These are phyloP conservation scores for Lissonota sp. DNA, from an alignment of 2,888 invertebrate genomes.

Conservation along the genomic window DNA sequence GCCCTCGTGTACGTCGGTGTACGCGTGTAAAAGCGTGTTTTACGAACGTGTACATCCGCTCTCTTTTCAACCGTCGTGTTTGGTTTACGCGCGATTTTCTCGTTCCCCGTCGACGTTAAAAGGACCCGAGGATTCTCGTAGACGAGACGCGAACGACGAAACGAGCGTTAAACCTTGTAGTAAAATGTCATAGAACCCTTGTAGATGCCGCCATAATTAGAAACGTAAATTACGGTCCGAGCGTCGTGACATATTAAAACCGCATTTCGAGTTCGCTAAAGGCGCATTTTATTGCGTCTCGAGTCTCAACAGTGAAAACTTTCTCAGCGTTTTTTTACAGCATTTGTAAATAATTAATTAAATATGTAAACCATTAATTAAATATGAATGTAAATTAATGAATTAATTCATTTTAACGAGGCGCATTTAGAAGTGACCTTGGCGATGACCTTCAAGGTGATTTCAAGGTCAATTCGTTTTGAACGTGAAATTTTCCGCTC, in stretches of 20 bases:
- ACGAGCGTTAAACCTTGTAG: slow-evolving; percentile 5
- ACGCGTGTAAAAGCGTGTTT: slow-evolving; percentile 50
- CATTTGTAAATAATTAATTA: too few relatives aligned
- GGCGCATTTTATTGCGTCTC: slow-evolving; percentile 37
- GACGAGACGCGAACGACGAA: slow-evolving; percentile 28
- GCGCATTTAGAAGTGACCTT: too few relatives aligned
- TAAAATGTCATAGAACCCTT: slow-evolving; percentile 25
- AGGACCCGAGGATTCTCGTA: slow-evolving; percentile 44
- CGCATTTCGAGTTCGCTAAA: slow-evolving; percentile 43
- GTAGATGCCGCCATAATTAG: slow-evolving; percentile 72
- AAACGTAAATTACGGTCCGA: slow-evolving; percentile 76
- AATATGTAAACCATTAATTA: too few relatives aligned
- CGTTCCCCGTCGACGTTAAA: slow-evolving; percentile 14
- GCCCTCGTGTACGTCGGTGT: slow-evolving; percentile 56
- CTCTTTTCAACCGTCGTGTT: slow-evolving; percentile 9
- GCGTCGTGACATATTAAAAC: slow-evolving; percentile 62
- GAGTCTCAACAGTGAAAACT: too few relatives aligned
- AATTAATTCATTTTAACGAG: too few relatives aligned
- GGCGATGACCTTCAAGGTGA: too few relatives aligned
- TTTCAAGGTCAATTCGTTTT: too few relatives aligned
- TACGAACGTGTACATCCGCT: slow-evolving; percentile 35
- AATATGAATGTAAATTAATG: too few relatives aligned
- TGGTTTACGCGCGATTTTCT: slow-evolving; percentile 30
- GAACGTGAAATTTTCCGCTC: too few relatives aligned
- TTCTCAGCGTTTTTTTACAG: too few relatives aligned